Evolutionary conservation across 2,888 invertebrate species (phyloP), one percentile per base, ranked within the genome.

Genomic region (Drosophila lacicola): DNA sequence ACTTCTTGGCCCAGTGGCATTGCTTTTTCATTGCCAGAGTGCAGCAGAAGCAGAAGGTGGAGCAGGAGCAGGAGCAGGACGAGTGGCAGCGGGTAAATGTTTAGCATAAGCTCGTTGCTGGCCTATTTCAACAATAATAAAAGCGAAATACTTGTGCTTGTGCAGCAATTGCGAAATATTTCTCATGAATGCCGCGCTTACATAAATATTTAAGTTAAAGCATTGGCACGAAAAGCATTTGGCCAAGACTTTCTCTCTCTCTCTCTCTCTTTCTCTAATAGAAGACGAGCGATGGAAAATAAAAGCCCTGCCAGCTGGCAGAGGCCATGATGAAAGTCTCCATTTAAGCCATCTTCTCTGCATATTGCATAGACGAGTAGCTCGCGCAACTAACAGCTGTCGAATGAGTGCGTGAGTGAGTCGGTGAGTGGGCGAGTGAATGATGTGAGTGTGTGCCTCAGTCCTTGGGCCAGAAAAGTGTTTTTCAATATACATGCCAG

Each of bases 151-250:
- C 66, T 63, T 29, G 25, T 47, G 53, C 50, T 72, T 61, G 39
- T 50, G 64, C 63, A 65, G 77, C 74, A 70, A 80, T 78, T 58
- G 78, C 58, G 54, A 75, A 84, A 70, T 69, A 75, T 75, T 87
- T 75, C 69, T 56, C 66, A 62, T 67, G 57, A 84, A 78, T 78
- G 62, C 60, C 61, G 73, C 69, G 79, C 68, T 76, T 76, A 67
- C 53, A 82, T 79, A 84, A 84, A 85, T 84, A 77, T 85, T 85
- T 88, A 79, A 79, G 62, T 71, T 77, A 57, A 71, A 65, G 39
- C 68, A 66, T 51, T 54, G 70, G 67, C 78, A 82, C 74, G 69
- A 60, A 73, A 67, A 62, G 64, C 64, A 70, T 82, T 84, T 75
- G 39, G 54, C 50, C 51, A 45, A 45, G 50, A 51, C 36, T 17